Conservation (phyloP, 2,113 vertebrate species). For the Perca schrenkii region DNA sequence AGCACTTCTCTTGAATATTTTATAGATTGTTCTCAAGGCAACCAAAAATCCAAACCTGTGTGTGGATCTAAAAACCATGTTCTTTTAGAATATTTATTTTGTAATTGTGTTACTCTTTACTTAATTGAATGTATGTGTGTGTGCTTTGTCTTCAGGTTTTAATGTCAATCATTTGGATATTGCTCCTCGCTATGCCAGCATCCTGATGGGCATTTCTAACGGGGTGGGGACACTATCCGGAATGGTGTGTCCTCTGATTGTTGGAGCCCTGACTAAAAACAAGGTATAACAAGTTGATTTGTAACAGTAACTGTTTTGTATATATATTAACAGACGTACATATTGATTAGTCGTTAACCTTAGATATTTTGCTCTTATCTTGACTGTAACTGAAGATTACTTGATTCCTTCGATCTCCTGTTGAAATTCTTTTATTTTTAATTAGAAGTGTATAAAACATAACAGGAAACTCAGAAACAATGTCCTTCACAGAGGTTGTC, state of each 20-base stretch:
- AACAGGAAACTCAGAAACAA: not conserved
- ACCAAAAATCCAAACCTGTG: not conserved
- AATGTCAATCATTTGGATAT: slow-evolving; percentile 99
- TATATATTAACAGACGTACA: not conserved
- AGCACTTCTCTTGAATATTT: slow-evolving; percentile 43
- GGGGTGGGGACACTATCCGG: slow-evolving; percentile 96
- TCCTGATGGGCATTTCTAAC: slow-evolving; percentile 98
- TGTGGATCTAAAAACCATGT: slow-evolving; percentile 5
- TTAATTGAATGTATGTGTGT: not conserved
- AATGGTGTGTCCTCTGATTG: slow-evolving; percentile 98
- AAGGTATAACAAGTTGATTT: slow-evolving; percentile 86
- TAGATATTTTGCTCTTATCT: not conserved
- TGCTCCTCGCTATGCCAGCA: slow-evolving; percentile 97
- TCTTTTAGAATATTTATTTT: not conserved
- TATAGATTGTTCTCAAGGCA: slow-evolving; percentile 26
- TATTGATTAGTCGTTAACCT: not conserved
- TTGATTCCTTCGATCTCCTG: not conserved
- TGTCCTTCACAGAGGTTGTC: not conserved
- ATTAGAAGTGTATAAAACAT: not conserved
- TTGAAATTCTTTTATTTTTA: not conserved
- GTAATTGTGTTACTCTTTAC: not conserved
- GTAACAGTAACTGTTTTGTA: not conserved
- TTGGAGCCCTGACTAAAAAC: slow-evolving; percentile 95
- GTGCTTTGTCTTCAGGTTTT: slow-evolving; percentile 86
- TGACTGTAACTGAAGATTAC: not conserved